Conservation (phyloP, 2,888 invertebrate species). For the Polyommatus iphigenia region DNA sequence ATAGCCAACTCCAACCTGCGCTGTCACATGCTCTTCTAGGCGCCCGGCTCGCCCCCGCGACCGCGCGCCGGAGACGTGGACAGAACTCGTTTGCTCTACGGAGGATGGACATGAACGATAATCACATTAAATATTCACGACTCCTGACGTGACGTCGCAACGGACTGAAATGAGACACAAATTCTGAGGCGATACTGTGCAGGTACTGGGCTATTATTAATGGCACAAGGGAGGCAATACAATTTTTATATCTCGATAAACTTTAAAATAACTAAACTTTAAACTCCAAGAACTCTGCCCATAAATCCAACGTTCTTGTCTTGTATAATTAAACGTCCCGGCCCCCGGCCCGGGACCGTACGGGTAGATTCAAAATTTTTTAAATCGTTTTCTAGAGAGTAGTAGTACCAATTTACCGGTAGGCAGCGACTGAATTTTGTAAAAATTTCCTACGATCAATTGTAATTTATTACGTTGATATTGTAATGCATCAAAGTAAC, state of each 20-base stretch:
- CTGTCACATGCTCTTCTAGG: constrained; percentile 80
- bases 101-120: constrained; percentile 47
- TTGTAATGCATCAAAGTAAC: constrained; percentile 55
- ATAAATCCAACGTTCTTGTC: constrained; percentile 53
- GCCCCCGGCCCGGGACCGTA: constrained; percentile 52
- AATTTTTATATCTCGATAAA: constrained; percentile 49
- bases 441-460: constrained; percentile 68
- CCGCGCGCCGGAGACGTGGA: constrained; percentile 33
- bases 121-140: constrained; percentile 45
- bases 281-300: constrained; percentile 63
- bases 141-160: constrained; percentile 57
- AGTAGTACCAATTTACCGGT: constrained; percentile 71
- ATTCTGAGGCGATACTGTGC: constrained; percentile 46
- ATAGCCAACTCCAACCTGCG: constrained; percentile 81
- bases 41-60: constrained; percentile 39
- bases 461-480: constrained; percentile 65
- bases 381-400: constrained; percentile 73
- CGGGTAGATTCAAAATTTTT: constrained; percentile 64
- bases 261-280: constrained; percentile 46
- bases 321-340: constrained; percentile 54
- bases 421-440: constrained; percentile 79
- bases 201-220: constrained; percentile 68
- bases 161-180: constrained; percentile 58
- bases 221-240: constrained; percentile 75
- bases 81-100: constrained; percentile 54